A percentile compares a stretch with the other conserved stretches of the same genome.
These are phyloP conservation scores for Metopolophium dirhodum DNA, from an alignment of 1,140 invertebrate species.

Conservation along the genomic window DNA sequence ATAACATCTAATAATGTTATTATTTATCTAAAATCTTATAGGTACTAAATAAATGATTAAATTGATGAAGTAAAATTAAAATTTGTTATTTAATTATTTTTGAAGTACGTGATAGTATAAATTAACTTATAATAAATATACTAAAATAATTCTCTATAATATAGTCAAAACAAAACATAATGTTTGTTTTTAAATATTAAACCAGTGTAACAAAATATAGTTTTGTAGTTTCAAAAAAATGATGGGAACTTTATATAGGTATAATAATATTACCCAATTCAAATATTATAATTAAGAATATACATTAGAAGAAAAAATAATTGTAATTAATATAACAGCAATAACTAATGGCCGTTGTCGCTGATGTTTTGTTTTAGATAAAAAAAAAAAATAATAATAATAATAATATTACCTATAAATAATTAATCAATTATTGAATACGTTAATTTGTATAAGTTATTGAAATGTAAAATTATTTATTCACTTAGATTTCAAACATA, in stretches of 20 bases:
- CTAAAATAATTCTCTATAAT: background rate
- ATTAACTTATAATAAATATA: background rate
- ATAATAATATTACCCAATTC: background rate
- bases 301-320: no score
- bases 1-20: background rate
- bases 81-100: background rate
- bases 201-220: background rate
- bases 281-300: no score
- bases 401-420: no score
- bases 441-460: background rate
- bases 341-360: no score
- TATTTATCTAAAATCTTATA: background rate
- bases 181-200: background rate
- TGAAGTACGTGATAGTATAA: background rate
- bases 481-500: background rate
- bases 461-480: background rate
- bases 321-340: no score
- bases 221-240: background rate
- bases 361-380: no score
- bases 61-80: background rate
- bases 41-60: background rate
- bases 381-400: no score
- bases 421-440: background rate
- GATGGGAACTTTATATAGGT: background rate
- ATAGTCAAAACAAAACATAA: background rate